Evolutionary conservation across 2,888 invertebrate species (phyloP), one percentile per base, ranked within the genome.

Genomic region (Euphydryas editha): DNA sequence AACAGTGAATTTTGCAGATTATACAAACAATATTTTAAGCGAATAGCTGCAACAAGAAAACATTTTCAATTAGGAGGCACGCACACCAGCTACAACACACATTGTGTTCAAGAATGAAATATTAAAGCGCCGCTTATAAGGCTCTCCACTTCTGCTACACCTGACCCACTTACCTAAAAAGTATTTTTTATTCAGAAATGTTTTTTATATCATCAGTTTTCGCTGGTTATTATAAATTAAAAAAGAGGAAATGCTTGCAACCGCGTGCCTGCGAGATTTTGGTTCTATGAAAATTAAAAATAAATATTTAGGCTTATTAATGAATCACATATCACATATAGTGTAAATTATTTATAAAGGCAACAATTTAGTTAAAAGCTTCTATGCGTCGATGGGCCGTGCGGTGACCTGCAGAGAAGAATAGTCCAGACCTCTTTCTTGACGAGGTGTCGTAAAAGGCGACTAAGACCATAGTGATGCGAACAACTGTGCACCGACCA

Each of bases 51-150:
- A 36, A 61, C 65, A 74, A 75, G 67, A 70, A 68, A 73, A 69
- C 71, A 71, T 75, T 75, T 75, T 77, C 77, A 75, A 76, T 79
- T 78, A 75, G 73, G 62, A 69, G 60, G 61, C 58, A 51, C 51
- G 55, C 36, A 36, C 39, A n/a, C n/a, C n/a, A 17, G 54, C 36
- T 18, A 59, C 62, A 65, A 68, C 70, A 72, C 75, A 72, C 71
- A 70, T 73, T 74, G 77, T 75, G 73, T 75, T 75, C 44, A 64
- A 62, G 58, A 59, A 79, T 76, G 78, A 81, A 82, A 83, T 83
- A 83, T 84, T 82, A 82, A 85, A 80, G 76, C 77, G 62, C 39
- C 62, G 51, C 63, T 68, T 60, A 36, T 59, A 59, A 42, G 39
- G 58, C 46, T 30, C 66, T 68, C 65, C 36, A 64, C 65, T 59